Conservation (phyloP, 1,140 invertebrate species). For the Drosophila micromelanica region DNA sequence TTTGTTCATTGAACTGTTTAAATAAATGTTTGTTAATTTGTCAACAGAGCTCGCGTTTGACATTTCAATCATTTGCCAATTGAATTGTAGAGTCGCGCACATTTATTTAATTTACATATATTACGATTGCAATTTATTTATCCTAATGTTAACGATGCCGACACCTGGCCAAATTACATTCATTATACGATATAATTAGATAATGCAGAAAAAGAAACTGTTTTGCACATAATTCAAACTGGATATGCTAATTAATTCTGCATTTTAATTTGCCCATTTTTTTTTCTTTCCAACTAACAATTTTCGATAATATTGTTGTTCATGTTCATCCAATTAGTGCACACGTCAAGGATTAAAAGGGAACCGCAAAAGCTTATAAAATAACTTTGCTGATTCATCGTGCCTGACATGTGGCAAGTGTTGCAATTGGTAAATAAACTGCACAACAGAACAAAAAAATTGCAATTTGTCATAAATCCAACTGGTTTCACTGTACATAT, state of each 20-base stretch:
- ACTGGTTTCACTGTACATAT: slow-evolving; percentile 15
- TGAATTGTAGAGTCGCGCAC: slow-evolving; percentile 16
- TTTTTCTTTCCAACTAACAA: too few species aligned
- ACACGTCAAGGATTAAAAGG: neutral
- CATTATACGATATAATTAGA: slow-evolving; percentile 3
- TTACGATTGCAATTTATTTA: slow-evolving; percentile 33
- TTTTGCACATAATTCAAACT: neutral
- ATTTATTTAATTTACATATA: slow-evolving; percentile 39
- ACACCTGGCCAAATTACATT: slow-evolving; percentile 9
- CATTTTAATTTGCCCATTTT: too few species aligned
- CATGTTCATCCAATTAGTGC: neutral
- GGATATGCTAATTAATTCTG: too few species aligned
- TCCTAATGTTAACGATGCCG: slow-evolving; percentile 1
- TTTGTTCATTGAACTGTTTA: slow-evolving; percentile 34
- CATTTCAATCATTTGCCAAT: slow-evolving; percentile 31
- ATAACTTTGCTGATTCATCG: slow-evolving; percentile 24
- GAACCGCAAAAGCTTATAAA: neutral
- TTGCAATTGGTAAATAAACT: slow-evolving; percentile 1
- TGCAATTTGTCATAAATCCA: slow-evolving; percentile 40
- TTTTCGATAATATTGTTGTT: too few species aligned
- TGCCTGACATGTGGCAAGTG: neutral
- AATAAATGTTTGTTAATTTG: slow-evolving; percentile 48
- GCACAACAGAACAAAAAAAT: slow-evolving; percentile 10
- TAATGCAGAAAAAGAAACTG: neutral
- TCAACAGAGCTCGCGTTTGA: slow-evolving; percentile 28